Evolutionary conservation across 2,113 vertebrate species (phyloP).

Genomic region (Oncorhynchus mykiss): DNA sequence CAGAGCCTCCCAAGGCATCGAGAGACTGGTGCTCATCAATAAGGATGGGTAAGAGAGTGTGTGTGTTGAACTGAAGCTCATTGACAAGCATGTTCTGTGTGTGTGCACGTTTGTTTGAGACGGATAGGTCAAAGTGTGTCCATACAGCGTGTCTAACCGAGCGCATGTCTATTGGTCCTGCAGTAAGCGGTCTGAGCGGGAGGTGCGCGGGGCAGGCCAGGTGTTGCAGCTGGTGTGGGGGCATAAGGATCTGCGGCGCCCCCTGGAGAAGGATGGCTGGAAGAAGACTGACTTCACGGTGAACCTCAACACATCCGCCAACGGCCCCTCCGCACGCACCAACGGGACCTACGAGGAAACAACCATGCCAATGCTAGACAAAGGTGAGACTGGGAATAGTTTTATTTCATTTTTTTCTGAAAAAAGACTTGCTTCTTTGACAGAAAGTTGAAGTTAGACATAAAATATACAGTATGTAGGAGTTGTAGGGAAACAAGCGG

Average conservation of each 20-base stretch:
- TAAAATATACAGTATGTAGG: too few relatives aligned
- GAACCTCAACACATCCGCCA: conserved; percentile 65
- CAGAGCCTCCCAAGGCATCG: conserved; percentile 88
- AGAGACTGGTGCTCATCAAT: conserved; percentile 94
- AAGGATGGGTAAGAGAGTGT: conserved; percentile 82
- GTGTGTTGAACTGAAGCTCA: too few relatives aligned
- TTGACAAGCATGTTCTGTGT: too few relatives aligned
- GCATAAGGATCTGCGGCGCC: conserved; percentile 90
- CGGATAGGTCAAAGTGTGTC: conserved; percentile 42
- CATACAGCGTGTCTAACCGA: conserved; percentile 50
- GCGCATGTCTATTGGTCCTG: not conserved
- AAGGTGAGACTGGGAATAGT: conserved; percentile 59
- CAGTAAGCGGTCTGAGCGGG: conserved; percentile 91
- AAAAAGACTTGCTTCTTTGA: not conserved
- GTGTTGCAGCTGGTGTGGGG: conserved; percentile 94
- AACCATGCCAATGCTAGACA: conserved; percentile 92
- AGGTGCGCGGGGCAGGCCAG: conserved; percentile 87
- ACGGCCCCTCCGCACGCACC: conserved; percentile 66
- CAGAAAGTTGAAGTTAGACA: not conserved
- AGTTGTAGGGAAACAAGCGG: too few relatives aligned
- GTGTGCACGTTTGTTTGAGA: too few relatives aligned
- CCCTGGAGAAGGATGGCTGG: conserved; percentile 96
- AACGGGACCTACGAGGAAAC: conserved; percentile 90
- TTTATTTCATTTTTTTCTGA: conserved; percentile 53
- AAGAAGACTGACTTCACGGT: conserved; percentile 96